Evolutionary conservation across 2,888 invertebrate species (phyloP), one percentile per base, ranked within the genome.

Genomic region (Polydesmus complanatus): DNA sequence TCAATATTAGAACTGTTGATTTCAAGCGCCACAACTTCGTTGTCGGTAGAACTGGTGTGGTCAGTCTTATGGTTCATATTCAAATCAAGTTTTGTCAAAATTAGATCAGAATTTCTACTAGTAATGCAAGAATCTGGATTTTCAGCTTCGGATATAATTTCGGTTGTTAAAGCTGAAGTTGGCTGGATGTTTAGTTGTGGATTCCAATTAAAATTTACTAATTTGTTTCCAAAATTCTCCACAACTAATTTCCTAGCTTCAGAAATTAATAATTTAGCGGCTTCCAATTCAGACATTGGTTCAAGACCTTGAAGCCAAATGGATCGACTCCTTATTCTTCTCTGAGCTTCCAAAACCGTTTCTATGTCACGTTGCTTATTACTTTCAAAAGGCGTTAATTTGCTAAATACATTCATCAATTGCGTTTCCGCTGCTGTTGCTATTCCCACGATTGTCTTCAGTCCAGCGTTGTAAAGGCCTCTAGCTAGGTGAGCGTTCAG

Each of bases 401-500:
- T 85, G 63, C 82, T 80, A 11, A 97, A 77, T 54, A 88, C 79
- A 68, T 83, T 81, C 73, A 90, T 91, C 60, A 96, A 78, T 1
- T 79, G 76, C 61, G 80, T 76, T 1, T 80, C 75, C 71, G 84
- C 80, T 47, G 88, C 83, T 65, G 81, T 80, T 2, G 95, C 95
- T 58, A 97, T 76, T 67, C 85, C 83, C 1, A 86, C 77, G 19
- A 95, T 78, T 3, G 81, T 83, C 70, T 85, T 84, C 65, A 88
- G 83, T 0, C 91, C 92, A 25, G 82, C 81, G 73, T 88, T 83
- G 71, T 82, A 91, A 3, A 97, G 76, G 48, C 84, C 82, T 68
- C 96, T 79, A 1, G 96, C 95, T 66, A 88, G 80, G 67, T 84
- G 81, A 0, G 88, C 89, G 72, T 89, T 92, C 58, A 97, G 74